phyloP scores from a whole-genome alignment of 92 coral and sea anemone species.

The Epizoanthus ramosus region DNA sequence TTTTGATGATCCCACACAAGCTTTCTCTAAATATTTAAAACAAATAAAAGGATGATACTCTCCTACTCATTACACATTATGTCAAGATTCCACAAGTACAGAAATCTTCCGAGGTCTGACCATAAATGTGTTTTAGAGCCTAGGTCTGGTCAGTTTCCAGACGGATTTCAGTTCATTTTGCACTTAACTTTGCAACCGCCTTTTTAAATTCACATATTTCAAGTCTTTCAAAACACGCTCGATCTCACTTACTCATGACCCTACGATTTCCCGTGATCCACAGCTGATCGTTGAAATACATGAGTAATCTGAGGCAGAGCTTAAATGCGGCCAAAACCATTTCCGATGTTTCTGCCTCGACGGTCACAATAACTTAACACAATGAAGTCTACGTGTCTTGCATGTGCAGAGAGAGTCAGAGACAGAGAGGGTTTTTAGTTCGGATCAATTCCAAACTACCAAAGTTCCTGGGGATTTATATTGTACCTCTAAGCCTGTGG shows the following conservation, averaged over 20 bases:
- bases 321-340: constrained; percentile 13
- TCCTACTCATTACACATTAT: neutral
- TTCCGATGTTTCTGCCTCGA: constrained; percentile 35
- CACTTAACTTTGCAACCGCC: neutral
- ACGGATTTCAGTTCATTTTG: neutral
- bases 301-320: neutral
- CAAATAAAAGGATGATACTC: neutral
- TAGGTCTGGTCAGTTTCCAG: neutral
- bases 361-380: too few species aligned
- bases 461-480: neutral
- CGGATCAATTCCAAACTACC: too few species aligned
- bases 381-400: neutral
- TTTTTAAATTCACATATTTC: neutral
- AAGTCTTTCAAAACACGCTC: neutral
- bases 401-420: neutral
- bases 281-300: neutral
- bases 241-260: neutral
- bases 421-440: too few species aligned
- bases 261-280: neutral
- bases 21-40: neutral
- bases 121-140: neutral
- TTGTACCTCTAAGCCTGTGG: neutral
- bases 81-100: neutral
- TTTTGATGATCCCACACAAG: neutral
- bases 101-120: constrained; percentile 3